Base-by-base conservation (phyloP, 2,113 vertebrate genomes). In the Astatoreochromis straeleni region DNA sequence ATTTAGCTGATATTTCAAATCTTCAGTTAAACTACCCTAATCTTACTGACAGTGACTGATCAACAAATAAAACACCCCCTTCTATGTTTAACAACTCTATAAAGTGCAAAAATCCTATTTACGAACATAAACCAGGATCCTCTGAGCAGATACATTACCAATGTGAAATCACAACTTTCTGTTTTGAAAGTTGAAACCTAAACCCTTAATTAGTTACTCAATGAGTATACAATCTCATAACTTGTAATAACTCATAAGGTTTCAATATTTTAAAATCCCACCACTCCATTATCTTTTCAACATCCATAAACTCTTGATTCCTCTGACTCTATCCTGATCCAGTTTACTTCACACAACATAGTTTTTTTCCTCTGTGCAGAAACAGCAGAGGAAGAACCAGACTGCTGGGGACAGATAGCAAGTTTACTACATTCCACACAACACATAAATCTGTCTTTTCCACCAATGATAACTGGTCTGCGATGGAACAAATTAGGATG, bases 331-430 rank as follows among this genome's bases (percentile, higher is more conserved):
- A 29, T 57, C 55, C 7, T 57, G 1, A 57, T 57, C 55, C 55
- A 0, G 24, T 57, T 57, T 16, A 0, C 55, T 57, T 57, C 7
- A 0, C 1, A 57, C 3, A 57, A 57, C 0, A 29, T 29, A 29
- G 55, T 29, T 57, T 57, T 29, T 29, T 57, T 29, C 0, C 26
- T 58, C 55, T 58, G 13, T 58, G 55, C 55, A 58, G 26, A 58
- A 29, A 58, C 55, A 58, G 55, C 55, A 58, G 55, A 58, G 24
- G 24, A 29, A 57, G 55, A 57, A 57, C 55, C 24, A 57, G 24
- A 57, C 24, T 29, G 13, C 55, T 57, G 24, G 55, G 55, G 24
- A 57, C 4, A 57, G 54, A 57, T 0, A 55, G 54, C 21, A 55
- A 26, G 54, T 1, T 55, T 55, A 12, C 11, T 55, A 24, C 11